Base-by-base conservation (phyloP, 2,888 invertebrate genomes). In the Paralinhomoeus sp. region DNA sequence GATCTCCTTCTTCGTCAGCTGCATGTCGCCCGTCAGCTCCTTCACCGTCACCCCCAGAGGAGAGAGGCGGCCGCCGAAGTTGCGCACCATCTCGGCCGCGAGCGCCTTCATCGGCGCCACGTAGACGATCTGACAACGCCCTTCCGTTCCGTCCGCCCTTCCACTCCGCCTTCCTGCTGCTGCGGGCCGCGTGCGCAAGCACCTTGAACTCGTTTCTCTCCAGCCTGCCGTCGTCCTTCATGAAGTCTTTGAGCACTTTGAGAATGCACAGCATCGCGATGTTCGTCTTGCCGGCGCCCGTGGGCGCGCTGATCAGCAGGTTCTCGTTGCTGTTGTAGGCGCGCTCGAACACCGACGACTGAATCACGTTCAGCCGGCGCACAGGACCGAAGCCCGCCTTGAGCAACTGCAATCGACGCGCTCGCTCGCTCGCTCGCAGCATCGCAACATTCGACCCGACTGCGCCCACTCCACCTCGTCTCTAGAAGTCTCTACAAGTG, bases 101-200 rank as follows among this genome's bases (percentile, higher is more conserved):
- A 99, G 66, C 0, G 97, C 97, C 69, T 97, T 99, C 97, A 97
- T 99, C 2, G 97, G 97, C 1, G 93, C 93, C 53, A 99, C 81
- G 65, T 99, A 97, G 41, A 99, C 80, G 54, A 97, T 85, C 77
- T 82, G 60, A 21, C 66, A 51, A 42, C 43, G 21, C 37, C 23
- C n/a, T n/a, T n/a, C n/a, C n/a, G n/a, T n/a, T n/a, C n/a, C n/a
- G n/a, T n/a, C n/a, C n/a, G n/a, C n/a, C 12, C 12, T 18, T 18
- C 37, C n/a, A n/a, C n/a, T n/a, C n/a, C n/a, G n/a, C n/a, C n/a
- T n/a, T n/a, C 27, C 5, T 27, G 27, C 12, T 12, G 27, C 27
- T 27, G 7, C 27, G 5, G 5, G 27, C 27, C 27, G 27, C 27
- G 12, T 12, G 12, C 27, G 5, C 27, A 27, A 5, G 12, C 7